Percentiles rank a stretch among this genome's conserved stretches.
These are phyloP conservation scores for Phrynocephalus guinanensis DNA, from an alignment of 2,797 vertebrate species.

Conservation along the genomic window DNA sequence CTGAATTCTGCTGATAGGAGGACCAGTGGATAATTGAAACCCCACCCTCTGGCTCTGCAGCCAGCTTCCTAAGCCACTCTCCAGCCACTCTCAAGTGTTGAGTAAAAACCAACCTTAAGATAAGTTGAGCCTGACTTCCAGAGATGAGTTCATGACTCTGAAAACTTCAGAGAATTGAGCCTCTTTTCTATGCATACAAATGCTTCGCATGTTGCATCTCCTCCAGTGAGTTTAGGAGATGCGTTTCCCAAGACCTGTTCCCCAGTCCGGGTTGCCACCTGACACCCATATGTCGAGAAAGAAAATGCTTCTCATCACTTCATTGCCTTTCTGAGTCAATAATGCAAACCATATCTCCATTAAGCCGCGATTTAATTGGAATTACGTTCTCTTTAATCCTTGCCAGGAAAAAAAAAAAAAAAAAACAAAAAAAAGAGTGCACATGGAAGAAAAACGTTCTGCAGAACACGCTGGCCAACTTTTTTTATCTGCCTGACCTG, in stretches of 20 bases:
- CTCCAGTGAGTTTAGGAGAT: neutral
- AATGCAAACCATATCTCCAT: conserved; percentile 76
- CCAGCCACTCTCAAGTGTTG: no score
- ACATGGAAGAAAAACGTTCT: conserved; percentile 52
- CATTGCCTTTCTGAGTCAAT: conserved; percentile 64
- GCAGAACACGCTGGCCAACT: conserved; percentile 43
- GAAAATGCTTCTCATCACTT: conserved; percentile 48
- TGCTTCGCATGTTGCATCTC: no score
- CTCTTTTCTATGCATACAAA: neutral
- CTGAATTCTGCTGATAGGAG: no score
- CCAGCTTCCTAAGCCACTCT: no score
- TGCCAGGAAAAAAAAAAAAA: conserved; percentile 44
- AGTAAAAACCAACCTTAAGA: neutral
- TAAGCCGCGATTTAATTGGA: conserved; percentile 68
- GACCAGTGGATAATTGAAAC: no score
- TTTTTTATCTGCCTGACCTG: conserved; percentile 76
- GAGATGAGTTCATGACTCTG: neutral
- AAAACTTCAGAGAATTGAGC: neutral
- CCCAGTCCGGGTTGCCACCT: neutral
- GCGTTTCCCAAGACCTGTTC: neutral
- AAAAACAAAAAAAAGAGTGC: neutral
- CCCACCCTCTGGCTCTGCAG: no score
- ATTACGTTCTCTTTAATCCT: conserved; percentile 67
- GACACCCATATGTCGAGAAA: conserved; percentile 19
- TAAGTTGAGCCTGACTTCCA: neutral